Conservation (phyloP, 2,113 vertebrate species). For the Donacobius atricapilla region DNA sequence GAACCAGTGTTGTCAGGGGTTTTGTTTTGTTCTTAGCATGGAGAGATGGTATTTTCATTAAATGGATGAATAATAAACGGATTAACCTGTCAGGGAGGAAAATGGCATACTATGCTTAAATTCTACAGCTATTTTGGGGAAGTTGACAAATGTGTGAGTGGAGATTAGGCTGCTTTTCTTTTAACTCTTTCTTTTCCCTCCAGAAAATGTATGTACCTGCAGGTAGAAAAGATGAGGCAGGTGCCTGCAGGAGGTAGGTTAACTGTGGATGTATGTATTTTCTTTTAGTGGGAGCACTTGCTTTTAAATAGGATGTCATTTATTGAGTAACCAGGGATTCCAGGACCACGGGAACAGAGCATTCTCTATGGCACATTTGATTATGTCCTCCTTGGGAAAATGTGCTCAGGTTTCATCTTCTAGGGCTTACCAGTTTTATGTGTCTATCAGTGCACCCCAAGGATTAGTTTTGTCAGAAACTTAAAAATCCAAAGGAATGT, state of each 20-base stretch:
- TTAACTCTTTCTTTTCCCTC: neutral
- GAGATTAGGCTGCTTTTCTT: constrained; percentile 35
- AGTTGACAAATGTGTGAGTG: neutral
- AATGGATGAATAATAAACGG: constrained; percentile 43
- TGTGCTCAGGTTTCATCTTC: neutral
- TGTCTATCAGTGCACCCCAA: neutral
- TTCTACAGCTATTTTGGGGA: constrained; percentile 34
- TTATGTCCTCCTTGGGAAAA: neutral
- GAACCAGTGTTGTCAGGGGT: neutral
- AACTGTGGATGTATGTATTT: neutral
- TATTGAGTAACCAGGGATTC: neutral
- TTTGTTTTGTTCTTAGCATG: constrained; percentile 39
- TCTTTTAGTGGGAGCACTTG: neutral
- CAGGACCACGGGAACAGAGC: neutral
- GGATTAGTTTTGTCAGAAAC: neutral
- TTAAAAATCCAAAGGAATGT: neutral
- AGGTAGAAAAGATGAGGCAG: neutral
- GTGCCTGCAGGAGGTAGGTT: neutral
- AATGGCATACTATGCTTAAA: constrained; percentile 23
- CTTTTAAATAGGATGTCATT: neutral
- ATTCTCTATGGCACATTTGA: neutral
- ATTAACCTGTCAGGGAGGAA: constrained; percentile 57
- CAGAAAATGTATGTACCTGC: neutral
- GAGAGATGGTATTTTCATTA: constrained; percentile 45
- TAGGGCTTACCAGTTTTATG: neutral